Evolutionary conservation across 2,888 invertebrate species (phyloP).

Genomic region (Glyphotaelius pellucidus): DNA sequence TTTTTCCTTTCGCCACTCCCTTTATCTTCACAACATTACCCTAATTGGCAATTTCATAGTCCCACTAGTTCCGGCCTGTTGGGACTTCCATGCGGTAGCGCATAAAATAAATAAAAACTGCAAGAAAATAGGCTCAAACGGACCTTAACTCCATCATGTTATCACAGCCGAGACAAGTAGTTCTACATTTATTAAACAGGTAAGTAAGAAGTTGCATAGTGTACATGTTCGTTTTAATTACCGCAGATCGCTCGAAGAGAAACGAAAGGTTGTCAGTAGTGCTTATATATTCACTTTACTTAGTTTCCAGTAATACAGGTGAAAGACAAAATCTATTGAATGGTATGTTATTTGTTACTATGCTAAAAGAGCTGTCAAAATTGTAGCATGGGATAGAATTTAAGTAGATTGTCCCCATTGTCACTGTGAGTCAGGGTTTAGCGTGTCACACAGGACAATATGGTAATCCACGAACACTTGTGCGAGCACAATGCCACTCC

Average conservation of each 20-base stretch:
- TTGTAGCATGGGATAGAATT: neutral
- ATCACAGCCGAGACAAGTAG: neutral
- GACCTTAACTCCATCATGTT: neutral
- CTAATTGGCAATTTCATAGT: too few species aligned
- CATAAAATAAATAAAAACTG: neutral
- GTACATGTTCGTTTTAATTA: neutral
- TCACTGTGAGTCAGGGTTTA: slow-evolving; percentile 26
- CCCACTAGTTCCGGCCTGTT: neutral
- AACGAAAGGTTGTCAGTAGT: neutral
- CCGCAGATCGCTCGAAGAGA: neutral
- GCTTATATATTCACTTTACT: neutral
- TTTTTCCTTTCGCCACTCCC: too few species aligned
- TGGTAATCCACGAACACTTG: slow-evolving; percentile 18
- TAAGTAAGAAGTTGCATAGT: neutral
- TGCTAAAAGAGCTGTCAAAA: neutral
- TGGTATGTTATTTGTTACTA: neutral
- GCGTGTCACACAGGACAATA: slow-evolving; percentile 17
- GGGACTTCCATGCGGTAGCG: too few species aligned
- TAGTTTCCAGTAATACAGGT: neutral
- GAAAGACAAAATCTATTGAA: neutral
- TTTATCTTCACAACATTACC: too few species aligned
- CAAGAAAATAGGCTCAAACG: neutral
- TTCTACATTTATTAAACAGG: neutral
- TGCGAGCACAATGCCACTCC: slow-evolving; percentile 29
- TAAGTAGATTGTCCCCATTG: neutral